A percentile compares a stretch with the other conserved stretches of the same genome.
These are phyloP conservation scores for Palythoa heliodiscus DNA, from an alignment of 92 coral and sea anemone species.

Conservation along the genomic window DNA sequence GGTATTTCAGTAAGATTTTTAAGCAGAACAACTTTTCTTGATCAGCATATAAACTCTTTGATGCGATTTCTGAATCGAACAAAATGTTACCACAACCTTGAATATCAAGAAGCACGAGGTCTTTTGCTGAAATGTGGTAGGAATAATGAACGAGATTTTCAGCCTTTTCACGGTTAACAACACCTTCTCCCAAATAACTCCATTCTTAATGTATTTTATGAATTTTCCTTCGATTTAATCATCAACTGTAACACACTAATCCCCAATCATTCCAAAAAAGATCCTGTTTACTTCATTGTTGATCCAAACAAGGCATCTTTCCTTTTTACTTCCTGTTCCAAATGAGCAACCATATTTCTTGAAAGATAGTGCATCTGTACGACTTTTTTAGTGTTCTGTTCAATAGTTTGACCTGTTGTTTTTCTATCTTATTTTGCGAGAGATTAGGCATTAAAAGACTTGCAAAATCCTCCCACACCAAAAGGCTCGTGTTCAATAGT, in stretches of 20 bases:
- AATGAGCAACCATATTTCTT: too few species aligned
- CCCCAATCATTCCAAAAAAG: not conserved
- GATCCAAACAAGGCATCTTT: not conserved
- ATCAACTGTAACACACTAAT: not conserved
- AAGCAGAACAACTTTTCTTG: not conserved
- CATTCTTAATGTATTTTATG: not conserved
- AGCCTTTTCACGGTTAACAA: not conserved
- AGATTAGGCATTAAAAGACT: not conserved
- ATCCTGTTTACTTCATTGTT: not conserved
- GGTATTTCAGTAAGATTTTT: not conserved
- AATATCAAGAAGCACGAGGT: not conserved
- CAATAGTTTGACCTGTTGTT: not conserved
- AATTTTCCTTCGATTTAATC: not conserved
- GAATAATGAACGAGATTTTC: not conserved
- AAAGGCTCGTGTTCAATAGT: constrained; percentile 1
- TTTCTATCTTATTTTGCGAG: not conserved
- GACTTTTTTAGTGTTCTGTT: too few species aligned
- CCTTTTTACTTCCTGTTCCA: too few species aligned
- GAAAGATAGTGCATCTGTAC: not conserved
- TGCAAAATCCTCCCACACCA: constrained; percentile 12
- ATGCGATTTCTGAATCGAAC: not conserved
- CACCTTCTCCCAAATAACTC: not conserved
- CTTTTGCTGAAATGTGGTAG: not conserved
- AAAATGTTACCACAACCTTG: not conserved
- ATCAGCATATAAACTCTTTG: not conserved